Conservation (phyloP, 1,140 invertebrate species). For the Cotesia chilonis region DNA sequence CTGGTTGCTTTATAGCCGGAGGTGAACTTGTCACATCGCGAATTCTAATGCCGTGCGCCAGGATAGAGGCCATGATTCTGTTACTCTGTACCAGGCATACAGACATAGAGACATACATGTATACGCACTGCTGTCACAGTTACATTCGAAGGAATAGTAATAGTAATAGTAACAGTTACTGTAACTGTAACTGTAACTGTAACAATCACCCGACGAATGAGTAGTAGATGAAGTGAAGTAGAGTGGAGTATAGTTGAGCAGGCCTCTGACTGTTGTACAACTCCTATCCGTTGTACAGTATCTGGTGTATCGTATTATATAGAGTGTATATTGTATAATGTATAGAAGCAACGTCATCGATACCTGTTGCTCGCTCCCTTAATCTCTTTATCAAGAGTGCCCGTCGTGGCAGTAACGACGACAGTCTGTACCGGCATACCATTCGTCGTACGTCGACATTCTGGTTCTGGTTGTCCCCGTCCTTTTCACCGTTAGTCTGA, state of each 20-base stretch:
- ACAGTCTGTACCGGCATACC: constrained; percentile 17
- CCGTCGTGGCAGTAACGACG: constrained; percentile 26
- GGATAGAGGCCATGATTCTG: constrained; percentile 7
- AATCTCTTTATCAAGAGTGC: constrained; percentile 44
- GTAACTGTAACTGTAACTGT: too few species aligned
- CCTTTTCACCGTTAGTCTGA: too few species aligned
- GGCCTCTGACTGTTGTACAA: neutral
- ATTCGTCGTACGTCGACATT: neutral
- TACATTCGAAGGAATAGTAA: too few species aligned
- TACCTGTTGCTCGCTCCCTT: constrained; percentile 44
- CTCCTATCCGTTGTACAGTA: neutral
- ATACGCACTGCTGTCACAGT: too few species aligned
- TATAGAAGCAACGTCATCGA: constrained; percentile 41
- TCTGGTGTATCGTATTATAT: neutral
- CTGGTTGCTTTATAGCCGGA: constrained; percentile 39
- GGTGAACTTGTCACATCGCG: constrained; percentile 43
- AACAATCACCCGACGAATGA: constrained; percentile 7
- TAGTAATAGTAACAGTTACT: too few species aligned
- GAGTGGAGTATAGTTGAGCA: constrained; percentile 21
- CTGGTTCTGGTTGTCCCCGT: neutral
- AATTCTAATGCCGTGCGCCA: constrained; percentile 38
- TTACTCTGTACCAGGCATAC: neutral
- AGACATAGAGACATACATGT: too few species aligned
- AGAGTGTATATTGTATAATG: neutral
- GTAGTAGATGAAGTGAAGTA: neutral